These are phyloP conservation scores for Lydus trimaculatus DNA, from an alignment of 2,888 invertebrate species.

Conservation along the genomic window DNA sequence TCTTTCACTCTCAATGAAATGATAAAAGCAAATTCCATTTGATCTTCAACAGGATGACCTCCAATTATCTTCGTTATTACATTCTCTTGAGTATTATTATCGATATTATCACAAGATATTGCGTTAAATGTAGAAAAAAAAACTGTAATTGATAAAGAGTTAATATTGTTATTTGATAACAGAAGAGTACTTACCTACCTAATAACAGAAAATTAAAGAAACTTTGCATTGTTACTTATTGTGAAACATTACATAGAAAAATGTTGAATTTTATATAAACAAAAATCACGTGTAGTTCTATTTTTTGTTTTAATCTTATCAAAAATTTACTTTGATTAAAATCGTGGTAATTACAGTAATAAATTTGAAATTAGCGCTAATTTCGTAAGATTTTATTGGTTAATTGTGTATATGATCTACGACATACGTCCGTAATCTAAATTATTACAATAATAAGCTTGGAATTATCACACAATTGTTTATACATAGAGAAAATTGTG, in stretches of 20 bases:
- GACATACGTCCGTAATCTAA: background rate
- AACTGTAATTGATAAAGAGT: background rate
- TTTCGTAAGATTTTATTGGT: too few species aligned
- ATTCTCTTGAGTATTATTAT: background rate
- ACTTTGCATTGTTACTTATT: background rate
- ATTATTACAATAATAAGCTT: background rate
- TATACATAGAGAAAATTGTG: background rate
- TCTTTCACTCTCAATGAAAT: conserved; percentile 29
- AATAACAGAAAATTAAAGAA: background rate
- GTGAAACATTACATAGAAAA: background rate
- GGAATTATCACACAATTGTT: too few species aligned
- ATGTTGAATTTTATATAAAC: background rate
- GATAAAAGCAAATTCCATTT: conserved; percentile 19
- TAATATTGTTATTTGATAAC: background rate
- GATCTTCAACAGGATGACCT: conserved; percentile 11
- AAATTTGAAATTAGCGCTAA: too few species aligned
- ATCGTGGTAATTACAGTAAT: too few species aligned
- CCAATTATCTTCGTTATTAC: conserved; percentile 17
- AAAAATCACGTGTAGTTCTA: background rate
- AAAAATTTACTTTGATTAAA: background rate
- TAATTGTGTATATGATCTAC: background rate
- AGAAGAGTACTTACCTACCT: background rate
- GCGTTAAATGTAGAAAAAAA: background rate
- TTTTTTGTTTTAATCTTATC: background rate
- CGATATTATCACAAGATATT: background rate